Base-by-base conservation (phyloP, 2,113 vertebrate species). In the Tamias sibiricus region DNA sequence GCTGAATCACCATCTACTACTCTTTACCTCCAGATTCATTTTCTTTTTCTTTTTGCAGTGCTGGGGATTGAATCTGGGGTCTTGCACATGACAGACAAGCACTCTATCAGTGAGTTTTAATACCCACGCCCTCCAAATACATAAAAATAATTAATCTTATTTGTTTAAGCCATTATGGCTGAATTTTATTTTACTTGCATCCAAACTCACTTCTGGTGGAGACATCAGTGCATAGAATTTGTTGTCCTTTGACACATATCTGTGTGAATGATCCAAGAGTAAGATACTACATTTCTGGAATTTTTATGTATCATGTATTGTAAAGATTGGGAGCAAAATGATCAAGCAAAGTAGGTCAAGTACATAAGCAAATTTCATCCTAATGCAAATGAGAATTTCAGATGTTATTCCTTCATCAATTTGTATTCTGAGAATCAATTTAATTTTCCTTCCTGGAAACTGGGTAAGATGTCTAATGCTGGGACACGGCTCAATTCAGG, bases 361-460 rank as follows among this genome's bases (percentile, higher is more conserved):
- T 37, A 2, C 44, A 74, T 87, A 91, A 90, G 81, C 59, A 96
- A 93, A 93, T 80, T 92, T 84, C 37, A 86, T 12, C 66, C 28
- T 96, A 90, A 89, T 97, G 76, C 83, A 93, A 92, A 87, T 81
- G 72, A 76, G 52, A 97, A 96, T 85, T 77, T 81, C 79, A 95
- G 64, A n/a, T 74, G 79, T 44, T 90, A 49, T 19, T 84, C 42
- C 52, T 94, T 84, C 32, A 47, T 81, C 17, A 92, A 72, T 59
- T 84, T 66, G 64, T 49, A 87, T 74, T 87, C 81, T 71, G 74
- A 94, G 88, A 90, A 87, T 68, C 64, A 89, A 87, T 26, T 88
- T 92, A 64, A 49, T 94, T 90, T 95, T 94, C 66, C 57, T 96
- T 90, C 54, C 72, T 83, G 52, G 69, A 8, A 90, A 81, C 13